Evolutionary conservation across 2,113 vertebrate species (phyloP).

Genomic region (Oostethus manadensis): DNA sequence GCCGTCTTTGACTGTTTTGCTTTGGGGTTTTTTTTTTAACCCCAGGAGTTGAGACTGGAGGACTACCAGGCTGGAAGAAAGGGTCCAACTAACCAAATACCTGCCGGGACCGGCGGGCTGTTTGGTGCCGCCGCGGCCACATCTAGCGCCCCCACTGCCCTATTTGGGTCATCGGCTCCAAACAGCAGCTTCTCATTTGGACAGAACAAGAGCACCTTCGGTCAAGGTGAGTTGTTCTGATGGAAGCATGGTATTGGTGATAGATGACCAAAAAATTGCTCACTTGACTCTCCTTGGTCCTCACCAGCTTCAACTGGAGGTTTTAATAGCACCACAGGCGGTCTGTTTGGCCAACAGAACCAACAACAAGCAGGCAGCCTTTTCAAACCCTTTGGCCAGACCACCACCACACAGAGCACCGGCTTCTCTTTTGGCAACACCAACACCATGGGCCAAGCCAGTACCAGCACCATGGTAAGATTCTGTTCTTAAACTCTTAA

Average conservation of each 20-base stretch:
- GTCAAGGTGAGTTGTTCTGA: conserved; percentile 74
- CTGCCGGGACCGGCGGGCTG: conserved; percentile 68
- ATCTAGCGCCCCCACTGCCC: conserved; percentile 78
- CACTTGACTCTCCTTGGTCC: background rate
- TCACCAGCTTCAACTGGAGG: conserved; percentile 67
- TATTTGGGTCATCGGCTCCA: conserved; percentile 83
- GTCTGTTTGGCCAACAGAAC: conserved; percentile 78
- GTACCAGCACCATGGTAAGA: conserved; percentile 84
- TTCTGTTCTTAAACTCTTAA: too few species aligned
- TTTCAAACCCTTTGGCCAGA: conserved; percentile 87
- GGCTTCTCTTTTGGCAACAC: conserved; percentile 87
- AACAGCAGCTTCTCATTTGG: conserved; percentile 86
- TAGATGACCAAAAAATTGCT: background rate
- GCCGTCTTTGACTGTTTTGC: background rate
- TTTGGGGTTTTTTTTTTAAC: background rate
- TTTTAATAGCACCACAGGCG: conserved; percentile 78
- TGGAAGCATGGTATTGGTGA: background rate
- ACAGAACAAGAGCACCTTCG: conserved; percentile 85
- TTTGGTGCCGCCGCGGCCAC: conserved; percentile 82
- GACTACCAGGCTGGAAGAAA: conserved; percentile 94
- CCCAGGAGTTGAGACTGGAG: conserved; percentile 77
- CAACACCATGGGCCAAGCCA: conserved; percentile 83
- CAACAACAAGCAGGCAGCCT: conserved; percentile 70
- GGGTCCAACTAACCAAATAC: conserved; percentile 85
- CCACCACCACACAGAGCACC: conserved; percentile 81